Evolutionary conservation across 2,113 vertebrate genomes (phyloP).

Genomic region (Eulemur rufifrons): DNA sequence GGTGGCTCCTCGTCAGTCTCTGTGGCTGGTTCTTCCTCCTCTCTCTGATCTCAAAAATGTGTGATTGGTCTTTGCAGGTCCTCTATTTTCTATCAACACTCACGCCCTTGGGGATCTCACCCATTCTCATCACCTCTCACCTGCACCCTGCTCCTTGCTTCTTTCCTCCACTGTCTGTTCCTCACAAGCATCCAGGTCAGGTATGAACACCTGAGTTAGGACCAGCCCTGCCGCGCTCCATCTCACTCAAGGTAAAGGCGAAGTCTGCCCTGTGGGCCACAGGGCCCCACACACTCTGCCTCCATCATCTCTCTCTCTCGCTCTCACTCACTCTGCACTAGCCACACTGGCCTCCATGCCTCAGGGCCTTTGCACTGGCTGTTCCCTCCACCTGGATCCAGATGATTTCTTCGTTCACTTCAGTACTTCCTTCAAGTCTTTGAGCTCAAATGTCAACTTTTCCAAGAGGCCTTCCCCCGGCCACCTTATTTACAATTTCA

Average conservation of each 20-base stretch:
- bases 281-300: background rate
- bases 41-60: background rate
- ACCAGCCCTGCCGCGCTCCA: background rate
- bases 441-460: background rate
- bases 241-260: background rate
- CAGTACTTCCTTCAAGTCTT: background rate
- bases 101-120: background rate
- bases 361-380: background rate
- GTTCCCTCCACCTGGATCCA: background rate
- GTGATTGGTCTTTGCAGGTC: background rate
- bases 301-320: background rate
- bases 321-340: background rate
- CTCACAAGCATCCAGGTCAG: background rate
- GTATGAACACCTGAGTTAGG: background rate
- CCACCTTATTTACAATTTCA: background rate
- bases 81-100: background rate
- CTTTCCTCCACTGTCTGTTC: background rate
- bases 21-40: background rate
- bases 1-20: background rate
- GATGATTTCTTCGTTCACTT: background rate
- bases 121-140: background rate
- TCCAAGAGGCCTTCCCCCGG: background rate
- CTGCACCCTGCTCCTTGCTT: background rate
- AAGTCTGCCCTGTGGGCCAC: background rate
- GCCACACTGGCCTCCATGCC: background rate